Evolutionary conservation across 2,113 vertebrate species (phyloP), one percentile per base, ranked within the genome.

Genomic region (Coracopsis vasa): DNA sequence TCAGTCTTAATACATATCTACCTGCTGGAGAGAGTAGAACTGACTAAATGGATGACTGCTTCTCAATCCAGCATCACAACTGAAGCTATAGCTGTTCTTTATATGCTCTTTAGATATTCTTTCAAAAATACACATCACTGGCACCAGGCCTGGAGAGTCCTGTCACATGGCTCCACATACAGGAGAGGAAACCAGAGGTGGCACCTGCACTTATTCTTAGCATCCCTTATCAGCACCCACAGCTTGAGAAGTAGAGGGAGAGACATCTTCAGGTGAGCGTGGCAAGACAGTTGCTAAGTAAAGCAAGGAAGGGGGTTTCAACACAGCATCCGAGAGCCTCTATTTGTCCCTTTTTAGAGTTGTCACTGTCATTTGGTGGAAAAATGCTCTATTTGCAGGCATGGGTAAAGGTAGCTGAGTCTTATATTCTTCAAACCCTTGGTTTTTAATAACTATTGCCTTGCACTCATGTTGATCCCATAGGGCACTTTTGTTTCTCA

Each of bases 61-160:
- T 72, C 67, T 95, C 42, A 89, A 58, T 75, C 77, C 74, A 90
- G 80, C 93, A 92, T 91, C 64, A 86, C 70, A 37, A 69, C 28
- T 79, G 53, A 91, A 96, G 90, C 12, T 24, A 35, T 45, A 80
- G 15, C 17, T 31, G 56, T 35, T 64, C 80, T 62, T 42, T 23
- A 61, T 27, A n/a, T 61, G 21, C 13, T 92, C 70, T 85, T 70
- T 58, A n/a, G 33, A 58, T 10, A 58, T 15, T 35, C 33, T 33
- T 58, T 83, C 70, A 65, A 61, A 61, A 95, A 70, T 18, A 67
- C 25, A 54, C 48, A 85, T 35, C 41, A 44, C 25, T 61, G n/a
- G 23, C 31, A 69, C 17, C 24, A 62, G 37, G 28, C 25, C 5
- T 1, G 31, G 13, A 9, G 25, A 53, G 19, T 44, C 65, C 56